Conservation (phyloP, 2,113 vertebrate genomes). For the Setophaga petechia region DNA sequence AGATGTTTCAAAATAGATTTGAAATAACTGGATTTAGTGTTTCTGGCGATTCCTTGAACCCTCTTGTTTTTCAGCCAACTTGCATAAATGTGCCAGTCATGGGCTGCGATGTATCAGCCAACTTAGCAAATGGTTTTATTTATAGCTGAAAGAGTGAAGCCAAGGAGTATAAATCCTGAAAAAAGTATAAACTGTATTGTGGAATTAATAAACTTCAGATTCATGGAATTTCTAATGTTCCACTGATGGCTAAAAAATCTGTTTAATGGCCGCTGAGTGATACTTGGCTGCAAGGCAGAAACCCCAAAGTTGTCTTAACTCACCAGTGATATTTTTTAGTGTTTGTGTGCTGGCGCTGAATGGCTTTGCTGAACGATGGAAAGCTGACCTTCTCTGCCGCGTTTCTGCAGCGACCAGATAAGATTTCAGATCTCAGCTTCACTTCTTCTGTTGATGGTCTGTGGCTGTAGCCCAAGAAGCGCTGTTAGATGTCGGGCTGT, state of each 20-base stretch:
- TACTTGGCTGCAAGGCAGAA: conserved; percentile 64
- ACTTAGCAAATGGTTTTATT: conserved; percentile 72
- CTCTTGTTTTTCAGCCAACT: conserved; percentile 59
- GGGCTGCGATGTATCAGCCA: conserved; percentile 56
- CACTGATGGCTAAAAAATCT: conserved; percentile 71
- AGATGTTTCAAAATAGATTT: conserved; percentile 56
- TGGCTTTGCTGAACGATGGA: conserved; percentile 60
- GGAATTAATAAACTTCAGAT: conserved; percentile 73
- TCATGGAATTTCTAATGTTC: conserved; percentile 72
- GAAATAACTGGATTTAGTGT: conserved; percentile 66
- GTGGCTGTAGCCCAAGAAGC: not conserved
- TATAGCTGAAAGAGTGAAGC: conserved; percentile 61
- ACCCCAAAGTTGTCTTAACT: conserved; percentile 65
- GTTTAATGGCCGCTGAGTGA: conserved; percentile 66
- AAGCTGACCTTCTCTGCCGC: conserved; percentile 29
- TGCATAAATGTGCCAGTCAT: conserved; percentile 71
- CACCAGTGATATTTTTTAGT: conserved; percentile 60
- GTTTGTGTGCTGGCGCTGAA: conserved; percentile 32
- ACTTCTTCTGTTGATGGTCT: conserved; percentile 32
- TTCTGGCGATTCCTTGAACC: conserved; percentile 64
- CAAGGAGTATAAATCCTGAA: conserved; percentile 70
- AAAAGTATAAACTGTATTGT: conserved; percentile 66
- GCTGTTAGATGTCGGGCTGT: not conserved
- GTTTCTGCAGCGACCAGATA: conserved; percentile 64
- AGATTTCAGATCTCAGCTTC: conserved; percentile 57